Evolutionary conservation across 2,888 invertebrate genomes (phyloP), one percentile per base, ranked within the genome.

Genomic region (Nemoura dubitans): DNA sequence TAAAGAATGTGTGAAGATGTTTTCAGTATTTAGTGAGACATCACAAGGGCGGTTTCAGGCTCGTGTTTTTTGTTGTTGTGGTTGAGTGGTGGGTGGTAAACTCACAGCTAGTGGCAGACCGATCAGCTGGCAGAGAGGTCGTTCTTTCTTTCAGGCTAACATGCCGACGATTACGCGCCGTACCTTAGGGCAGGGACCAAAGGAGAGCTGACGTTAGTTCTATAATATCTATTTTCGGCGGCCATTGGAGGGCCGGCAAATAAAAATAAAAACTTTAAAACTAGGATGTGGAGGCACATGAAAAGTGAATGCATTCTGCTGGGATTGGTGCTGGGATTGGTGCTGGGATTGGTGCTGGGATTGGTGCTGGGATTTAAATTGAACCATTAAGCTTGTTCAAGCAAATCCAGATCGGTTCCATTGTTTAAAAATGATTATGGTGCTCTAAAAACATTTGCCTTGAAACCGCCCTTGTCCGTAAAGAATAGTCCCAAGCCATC

Each of bases 31-130:
- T 59, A 59, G 59, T 59, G 10, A 21, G 59, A 59, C 59, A 59
- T 59, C 59, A 59, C 59, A 59, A 2, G 59, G 59, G 59, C 59
- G 59, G 59, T 59, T 59, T 59, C 59, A 59, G 59, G 59, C 59
- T 59, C 21, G 59, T 59, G 59, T 59, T 59, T 59, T 21, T 59
- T 59, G 59, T 59, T 59, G 59, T 21, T 59, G 59, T 59, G 21
- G 10, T 16, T 10, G 16, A 59, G 21, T 59, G 59, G 59, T 59
- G 59, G 59, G 10, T 16, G 16, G 59, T 10, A 16, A 59, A 59
- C 59, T 59, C 59, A 59, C 59, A 59, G 59, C 59, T 59, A 21
- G 59, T 59, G 21, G 59, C 59, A 7, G 59, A 59, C 2, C 14
- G 59, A 21, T 59, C 59, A 10, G 59, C 14, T 21, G 59, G 59